Percentiles rank a stretch among this genome's conserved stretches.
These are phyloP conservation scores for Campylorhamphus procurvoides DNA, from an alignment of 2,113 vertebrate species.

Conservation along the genomic window DNA sequence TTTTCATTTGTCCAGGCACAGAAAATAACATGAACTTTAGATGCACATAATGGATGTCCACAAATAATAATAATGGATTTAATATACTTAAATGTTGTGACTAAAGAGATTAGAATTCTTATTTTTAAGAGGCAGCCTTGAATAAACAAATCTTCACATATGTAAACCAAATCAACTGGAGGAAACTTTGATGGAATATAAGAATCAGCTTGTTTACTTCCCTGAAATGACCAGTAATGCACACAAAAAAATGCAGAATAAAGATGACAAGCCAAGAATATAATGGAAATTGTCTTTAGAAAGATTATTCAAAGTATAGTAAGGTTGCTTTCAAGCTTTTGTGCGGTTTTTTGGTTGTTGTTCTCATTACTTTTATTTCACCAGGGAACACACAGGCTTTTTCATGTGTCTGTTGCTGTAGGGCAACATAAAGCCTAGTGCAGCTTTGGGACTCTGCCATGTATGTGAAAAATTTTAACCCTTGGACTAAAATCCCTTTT, in stretches of 20 bases:
- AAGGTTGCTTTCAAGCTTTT: not conserved
- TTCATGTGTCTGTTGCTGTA: not conserved
- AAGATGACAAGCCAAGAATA: not conserved
- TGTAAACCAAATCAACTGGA: not conserved
- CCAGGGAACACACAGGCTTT: not conserved
- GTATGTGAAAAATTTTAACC: not conserved
- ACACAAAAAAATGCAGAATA: not conserved
- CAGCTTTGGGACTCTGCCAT: accelerated
- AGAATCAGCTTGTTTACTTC: not conserved
- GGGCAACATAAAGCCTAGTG: not conserved
- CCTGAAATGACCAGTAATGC: not conserved
- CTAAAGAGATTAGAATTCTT: not conserved
- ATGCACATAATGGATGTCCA: not conserved
- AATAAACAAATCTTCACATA: not conserved
- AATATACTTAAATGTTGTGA: not conserved
- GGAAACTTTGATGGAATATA: not conserved
- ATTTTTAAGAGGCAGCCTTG: not conserved
- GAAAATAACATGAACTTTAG: not conserved
- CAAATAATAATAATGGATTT: not conserved
- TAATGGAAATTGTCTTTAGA: not conserved
- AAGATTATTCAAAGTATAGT: not conserved
- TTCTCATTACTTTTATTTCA: not conserved
- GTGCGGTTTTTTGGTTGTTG: not conserved
- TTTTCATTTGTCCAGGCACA: not conserved
- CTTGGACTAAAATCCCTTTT: not conserved